Percentiles rank a stretch among this genome's conserved stretches.
Conservation (phyloP, 2,113 vertebrate genomes). For the Saimiri boliviensis region DNA sequence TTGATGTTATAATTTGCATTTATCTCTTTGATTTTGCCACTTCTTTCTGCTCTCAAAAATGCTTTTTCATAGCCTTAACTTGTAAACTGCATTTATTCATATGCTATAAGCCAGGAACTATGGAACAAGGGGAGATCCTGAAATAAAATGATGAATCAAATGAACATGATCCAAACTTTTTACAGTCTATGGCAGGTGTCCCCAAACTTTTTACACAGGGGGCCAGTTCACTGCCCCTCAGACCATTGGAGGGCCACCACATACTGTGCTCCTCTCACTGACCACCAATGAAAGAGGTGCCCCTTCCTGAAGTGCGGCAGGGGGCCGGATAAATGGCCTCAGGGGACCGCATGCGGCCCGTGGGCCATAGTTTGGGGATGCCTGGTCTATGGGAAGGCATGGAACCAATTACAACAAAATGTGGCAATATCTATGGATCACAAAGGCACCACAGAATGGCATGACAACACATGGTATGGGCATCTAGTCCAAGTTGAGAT, state of each 20-base stretch:
- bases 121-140: accelerated
- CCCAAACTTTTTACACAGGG: no score
- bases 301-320: no score
- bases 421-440: neutral
- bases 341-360: no score
- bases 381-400: neutral
- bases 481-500: neutral
- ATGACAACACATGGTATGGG: neutral
- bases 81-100: neutral
- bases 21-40: neutral
- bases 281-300: no score
- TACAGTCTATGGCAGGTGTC: neutral
- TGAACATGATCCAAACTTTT: neutral
- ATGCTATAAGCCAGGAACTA: neutral
- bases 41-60: neutral
- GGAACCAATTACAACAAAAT: neutral
- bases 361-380: no score
- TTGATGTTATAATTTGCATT: neutral
- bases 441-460: neutral
- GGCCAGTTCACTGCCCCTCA: no score
- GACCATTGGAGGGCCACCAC: no score
- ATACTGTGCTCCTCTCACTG: no score
- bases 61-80: neutral
- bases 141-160: neutral
- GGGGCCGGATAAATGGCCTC: no score